Evolutionary conservation across 2,888 invertebrate genomes (phyloP), one percentile per base, ranked within the genome.

Genomic region (Eupithecia pulchellata): DNA sequence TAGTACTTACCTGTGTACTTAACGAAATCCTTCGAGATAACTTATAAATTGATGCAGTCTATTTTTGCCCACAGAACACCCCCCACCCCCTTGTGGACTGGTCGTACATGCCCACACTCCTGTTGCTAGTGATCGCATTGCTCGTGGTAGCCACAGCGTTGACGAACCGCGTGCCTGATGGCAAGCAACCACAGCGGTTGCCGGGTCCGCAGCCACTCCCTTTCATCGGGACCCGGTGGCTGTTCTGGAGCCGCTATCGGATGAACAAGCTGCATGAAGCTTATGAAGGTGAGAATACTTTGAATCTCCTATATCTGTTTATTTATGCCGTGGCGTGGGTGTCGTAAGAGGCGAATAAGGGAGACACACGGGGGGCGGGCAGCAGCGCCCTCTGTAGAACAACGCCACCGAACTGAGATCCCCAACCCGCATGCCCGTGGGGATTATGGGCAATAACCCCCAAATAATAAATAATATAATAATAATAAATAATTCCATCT

Each of bases 141-240:
- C 79, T 91, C 42, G 84, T 90, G 58, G 84, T 85, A 0, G 88
- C 84, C 3, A 89, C 90, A 1, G 90, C 89, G 1, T 73, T 92
- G 25, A 76, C 87, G 8, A 82, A 87, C 0, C 83, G 90, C 2
- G 75, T 86, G 0, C 75, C 85, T 0, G 90, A 92, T 34, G 80
- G 79, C 55, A 89, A 87, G 77, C 81, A 81, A 6, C 77, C 81
- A 2, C 73, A 81, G 1, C 80, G 86, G 61, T 95, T 98, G 57
- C 98, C 98, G 0, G 98, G 98, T 1, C 98, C 98, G 0, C 89
- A 95, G 11, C 86, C 96, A 0, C 81, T 98, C 57, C 98, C 98
- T 0, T 89, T 97, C 47, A 82, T 98, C 34, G 98, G 98, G 6
- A 97, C 98, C 5, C 95, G 96, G 68, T 98, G 98, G 98, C 95